phyloP scores from a whole-genome alignment of 2,888 invertebrate genomes.

The Orchesella flavescens region DNA sequence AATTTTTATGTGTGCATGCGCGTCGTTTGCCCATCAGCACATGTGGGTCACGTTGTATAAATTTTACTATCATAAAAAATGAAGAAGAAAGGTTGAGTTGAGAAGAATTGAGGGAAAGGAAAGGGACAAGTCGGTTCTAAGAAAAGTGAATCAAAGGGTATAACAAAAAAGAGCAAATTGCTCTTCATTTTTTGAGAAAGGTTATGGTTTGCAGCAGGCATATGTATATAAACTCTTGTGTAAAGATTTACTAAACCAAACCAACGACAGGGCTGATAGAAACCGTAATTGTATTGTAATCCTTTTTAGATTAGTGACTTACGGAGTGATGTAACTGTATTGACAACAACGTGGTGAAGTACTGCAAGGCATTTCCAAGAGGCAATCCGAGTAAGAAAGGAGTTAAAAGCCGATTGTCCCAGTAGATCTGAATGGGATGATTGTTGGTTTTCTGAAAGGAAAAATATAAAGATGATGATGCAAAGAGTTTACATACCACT shows the following conservation, averaged over 20 bases:
- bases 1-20: constrained; percentile 33
- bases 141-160: constrained; percentile 30
- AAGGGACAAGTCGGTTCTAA: not conserved
- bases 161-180: constrained; percentile 23
- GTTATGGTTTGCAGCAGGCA: constrained; percentile 25
- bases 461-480: too few species aligned
- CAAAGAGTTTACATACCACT: too few species aligned
- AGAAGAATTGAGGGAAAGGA: not conserved
- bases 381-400: not conserved
- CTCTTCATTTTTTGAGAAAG: constrained; percentile 3
- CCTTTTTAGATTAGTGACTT: too few species aligned
- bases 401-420: too few species aligned
- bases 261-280: too few species aligned
- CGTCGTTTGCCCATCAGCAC: constrained; percentile 41
- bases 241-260: too few species aligned
- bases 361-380: constrained; percentile 22
- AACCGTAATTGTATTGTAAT: too few species aligned
- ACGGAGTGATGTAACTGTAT: too few species aligned
- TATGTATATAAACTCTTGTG: too few species aligned
- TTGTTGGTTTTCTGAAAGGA: too few species aligned
- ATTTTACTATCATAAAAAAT: constrained; percentile 31
- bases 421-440: too few species aligned
- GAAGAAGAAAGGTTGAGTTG: constrained; percentile 9
- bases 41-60: constrained; percentile 50
- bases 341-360: constrained; percentile 2